Evolutionary conservation across 2,797 vertebrate genomes (phyloP), one percentile per base, ranked within the genome.

Genomic region (Podarcis siculus): DNA sequence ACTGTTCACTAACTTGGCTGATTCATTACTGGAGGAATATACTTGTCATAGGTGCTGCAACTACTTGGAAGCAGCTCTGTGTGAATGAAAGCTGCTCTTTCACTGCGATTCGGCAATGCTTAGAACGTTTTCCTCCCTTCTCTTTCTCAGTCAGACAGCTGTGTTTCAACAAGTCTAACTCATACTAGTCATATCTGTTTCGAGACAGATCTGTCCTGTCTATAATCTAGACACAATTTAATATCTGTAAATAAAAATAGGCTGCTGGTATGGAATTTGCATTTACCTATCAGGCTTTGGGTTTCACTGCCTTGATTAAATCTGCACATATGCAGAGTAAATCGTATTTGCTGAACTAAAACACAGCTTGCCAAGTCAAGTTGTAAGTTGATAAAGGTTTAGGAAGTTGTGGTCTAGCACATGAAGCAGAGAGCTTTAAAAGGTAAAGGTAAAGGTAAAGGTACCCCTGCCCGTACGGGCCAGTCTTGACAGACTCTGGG

Each of bases 221-320:
- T 75, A n/a, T 77, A 37, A 32, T 45, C 15, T 2, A 37, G 45
- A 55, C n/a, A 73, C 5, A 58, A 49, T 45, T 85, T n/a, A 77
- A 39, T 86, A 27, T 79, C 61, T 71, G n/a, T 58, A 80, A 86
- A 79, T 80, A 25, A 82, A 67, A 77, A 32, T 75, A 87, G 8
- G 23, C n/a, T 45, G 9, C 61, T 61, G 42, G 27, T 55, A 55
- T 19, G 66, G 39, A 58, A 35, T 15, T 66, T 82, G 35, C 13
- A 32, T 67, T 13, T n/a, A 87, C 21, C 15, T 37, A 66, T 66
- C 55, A 35, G 61, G 35, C 67, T 77, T 35, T 87, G 39, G 13
- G 77, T 77, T 21, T 87, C 13, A 42, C 12, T 42, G 58, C 21
- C 10, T 45, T 25, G 12, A 67, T 77, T 69, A 17, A 45, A n/a